Evolutionary conservation across 2,888 invertebrate genomes (phyloP).

Genomic region (Melinopterus prodromus): DNA sequence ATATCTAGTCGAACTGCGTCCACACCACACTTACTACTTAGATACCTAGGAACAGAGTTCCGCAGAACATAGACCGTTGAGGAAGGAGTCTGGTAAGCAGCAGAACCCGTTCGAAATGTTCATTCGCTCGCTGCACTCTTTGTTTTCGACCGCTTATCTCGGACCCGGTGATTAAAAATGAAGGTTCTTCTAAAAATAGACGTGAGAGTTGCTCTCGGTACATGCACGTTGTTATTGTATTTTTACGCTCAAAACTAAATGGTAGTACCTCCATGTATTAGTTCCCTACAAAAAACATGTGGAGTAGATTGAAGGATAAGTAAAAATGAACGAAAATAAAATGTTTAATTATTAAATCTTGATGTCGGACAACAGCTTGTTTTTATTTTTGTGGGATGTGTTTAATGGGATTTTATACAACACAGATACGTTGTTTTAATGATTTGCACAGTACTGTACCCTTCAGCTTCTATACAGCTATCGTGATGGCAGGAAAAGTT

Average conservation of each 20-base stretch:
- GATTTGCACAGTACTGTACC: no score
- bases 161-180: constrained; percentile 4
- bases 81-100: neutral
- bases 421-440: no score
- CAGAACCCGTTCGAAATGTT: neutral
- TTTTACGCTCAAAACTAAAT: neutral
- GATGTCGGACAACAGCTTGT: no score
- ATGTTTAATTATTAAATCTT: no score
- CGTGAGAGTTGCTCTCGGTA: neutral
- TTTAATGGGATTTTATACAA: no score
- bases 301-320: no score
- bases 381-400: no score
- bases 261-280: neutral
- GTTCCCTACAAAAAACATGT: neutral
- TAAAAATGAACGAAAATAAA: no score
- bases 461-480: no score
- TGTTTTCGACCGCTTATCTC: neutral
- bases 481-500: no score
- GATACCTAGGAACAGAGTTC: neutral
- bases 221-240: neutral
- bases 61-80: neutral
- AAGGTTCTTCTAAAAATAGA: neutral
- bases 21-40: no score
- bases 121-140: neutral
- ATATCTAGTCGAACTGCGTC: neutral